phyloP scores from a whole-genome alignment of 1,140 invertebrate species.

The Phymorhynchus buccinoides region DNA sequence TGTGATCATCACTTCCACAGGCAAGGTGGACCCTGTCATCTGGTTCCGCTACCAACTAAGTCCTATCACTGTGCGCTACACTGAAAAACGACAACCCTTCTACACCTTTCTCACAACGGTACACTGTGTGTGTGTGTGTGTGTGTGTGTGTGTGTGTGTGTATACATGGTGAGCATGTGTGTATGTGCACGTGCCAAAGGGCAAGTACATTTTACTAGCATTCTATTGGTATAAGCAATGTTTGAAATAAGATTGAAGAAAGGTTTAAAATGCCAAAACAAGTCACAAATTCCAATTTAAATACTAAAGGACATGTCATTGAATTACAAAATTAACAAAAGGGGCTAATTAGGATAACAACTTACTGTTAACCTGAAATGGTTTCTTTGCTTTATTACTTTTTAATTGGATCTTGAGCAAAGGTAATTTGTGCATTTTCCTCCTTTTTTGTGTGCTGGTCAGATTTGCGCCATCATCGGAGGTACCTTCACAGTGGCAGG shows the following conservation, averaged over 20 bases:
- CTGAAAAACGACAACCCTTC: constrained; percentile 76
- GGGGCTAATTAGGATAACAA: too few species aligned
- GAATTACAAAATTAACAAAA: too few species aligned
- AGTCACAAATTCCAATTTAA: too few species aligned
- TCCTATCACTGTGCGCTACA: constrained; percentile 80
- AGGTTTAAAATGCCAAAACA: too few species aligned
- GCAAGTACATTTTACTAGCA: too few species aligned
- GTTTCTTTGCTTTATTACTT: too few species aligned
- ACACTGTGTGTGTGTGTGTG: constrained; percentile 57
- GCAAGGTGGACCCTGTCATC: constrained; percentile 75
- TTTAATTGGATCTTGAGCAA: too few species aligned
- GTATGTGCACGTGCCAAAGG: too few species aligned
- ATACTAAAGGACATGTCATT: too few species aligned
- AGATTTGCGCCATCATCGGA: constrained; percentile 82
- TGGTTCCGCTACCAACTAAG: constrained; percentile 79
- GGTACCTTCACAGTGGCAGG: constrained; percentile 82
- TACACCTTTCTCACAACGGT: constrained; percentile 79
- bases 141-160: neutral
- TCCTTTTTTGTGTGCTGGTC: constrained; percentile 47
- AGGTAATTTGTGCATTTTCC: neutral
- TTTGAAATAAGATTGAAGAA: too few species aligned
- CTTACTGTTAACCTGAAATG: too few species aligned
- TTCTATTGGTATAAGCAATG: too few species aligned
- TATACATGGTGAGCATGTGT: neutral
- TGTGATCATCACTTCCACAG: constrained; percentile 60